Percentiles rank a stretch among this genome's conserved stretches.
Evolutionary conservation across 2,888 invertebrate species (phyloP).

Genomic region (Eristalis arbustorum): DNA sequence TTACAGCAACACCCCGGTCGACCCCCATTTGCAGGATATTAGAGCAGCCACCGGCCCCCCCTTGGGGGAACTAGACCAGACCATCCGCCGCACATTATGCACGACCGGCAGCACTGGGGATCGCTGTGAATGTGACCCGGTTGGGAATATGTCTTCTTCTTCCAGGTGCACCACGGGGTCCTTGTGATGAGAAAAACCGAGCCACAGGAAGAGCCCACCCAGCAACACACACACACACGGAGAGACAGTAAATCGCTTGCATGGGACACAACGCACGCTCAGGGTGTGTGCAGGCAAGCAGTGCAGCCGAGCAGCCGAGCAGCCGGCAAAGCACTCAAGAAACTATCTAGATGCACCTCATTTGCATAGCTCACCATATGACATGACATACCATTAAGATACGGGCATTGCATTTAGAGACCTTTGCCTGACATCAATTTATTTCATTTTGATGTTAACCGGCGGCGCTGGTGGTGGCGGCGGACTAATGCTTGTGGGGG

Average conservation of each 20-base stretch:
- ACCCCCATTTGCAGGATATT: slow-evolving; percentile 44
- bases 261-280: background rate
- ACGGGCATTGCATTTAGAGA: slow-evolving; percentile 65
- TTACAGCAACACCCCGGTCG: background rate
- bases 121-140: slow-evolving; percentile 52
- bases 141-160: slow-evolving; percentile 36
- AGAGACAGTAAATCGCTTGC: background rate
- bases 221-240: background rate
- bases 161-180: slow-evolving; percentile 13
- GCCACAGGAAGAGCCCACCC: background rate
- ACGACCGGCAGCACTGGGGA: slow-evolving; percentile 13
- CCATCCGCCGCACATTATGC: slow-evolving; percentile 50
- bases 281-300: slow-evolving; percentile 12
- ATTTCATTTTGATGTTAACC: slow-evolving; percentile 48
- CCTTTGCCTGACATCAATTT: slow-evolving; percentile 59
- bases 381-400: slow-evolving; percentile 70
- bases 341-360: slow-evolving; percentile 67
- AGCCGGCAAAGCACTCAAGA: slow-evolving; percentile 60
- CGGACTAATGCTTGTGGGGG: background rate
- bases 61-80: slow-evolving; percentile 40
- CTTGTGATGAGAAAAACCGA: background rate
- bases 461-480: background rate
- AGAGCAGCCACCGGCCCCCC: slow-evolving; percentile 41
- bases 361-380: slow-evolving; percentile 63
- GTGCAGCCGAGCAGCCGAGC: slow-evolving; percentile 55